phyloP scores from a whole-genome alignment of 2,113 vertebrate genomes.

The Tamias sibiricus region DNA sequence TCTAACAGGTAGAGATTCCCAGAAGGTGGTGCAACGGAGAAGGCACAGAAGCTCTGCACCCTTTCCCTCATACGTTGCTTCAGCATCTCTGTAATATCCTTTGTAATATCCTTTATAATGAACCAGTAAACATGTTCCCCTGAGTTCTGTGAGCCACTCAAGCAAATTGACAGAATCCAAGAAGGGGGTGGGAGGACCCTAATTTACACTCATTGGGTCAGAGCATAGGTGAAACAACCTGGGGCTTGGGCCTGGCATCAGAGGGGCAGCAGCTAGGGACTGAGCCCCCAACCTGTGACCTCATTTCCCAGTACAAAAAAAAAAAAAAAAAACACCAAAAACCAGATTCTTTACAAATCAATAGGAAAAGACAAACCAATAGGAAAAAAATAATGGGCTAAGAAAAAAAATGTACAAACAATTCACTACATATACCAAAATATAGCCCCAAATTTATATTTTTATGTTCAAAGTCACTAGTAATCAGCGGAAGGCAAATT shows the following conservation, averaged over 20 bases:
- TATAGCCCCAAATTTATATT: neutral
- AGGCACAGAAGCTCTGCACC: neutral
- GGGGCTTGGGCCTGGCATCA: neutral
- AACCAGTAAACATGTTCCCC: neutral
- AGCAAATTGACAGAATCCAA: neutral
- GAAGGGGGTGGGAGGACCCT: neutral
- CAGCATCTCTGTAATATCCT: neutral
- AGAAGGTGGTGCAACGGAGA: too few relatives aligned
- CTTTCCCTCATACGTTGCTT: neutral
- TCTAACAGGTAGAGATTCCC: neutral
- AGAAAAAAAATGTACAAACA: neutral
- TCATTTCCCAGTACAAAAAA: too few relatives aligned
- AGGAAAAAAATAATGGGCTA: neutral
- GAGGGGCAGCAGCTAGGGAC: neutral
- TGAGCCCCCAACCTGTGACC: neutral
- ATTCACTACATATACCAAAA: neutral
- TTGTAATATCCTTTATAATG: neutral
- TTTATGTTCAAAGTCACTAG: constrained; percentile 54
- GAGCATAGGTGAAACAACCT: neutral
- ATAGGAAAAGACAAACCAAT: constrained; percentile 36
- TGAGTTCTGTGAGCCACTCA: neutral
- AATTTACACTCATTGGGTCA: neutral
- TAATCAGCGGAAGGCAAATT: constrained; percentile 12
- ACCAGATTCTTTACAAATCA: neutral
- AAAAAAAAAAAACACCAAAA: too few relatives aligned